A percentile compares a stretch with the other conserved stretches of the same genome.
Evolutionary conservation across 2,888 invertebrate genomes (phyloP).

Genomic region (Lasioglossum calceatum): DNA sequence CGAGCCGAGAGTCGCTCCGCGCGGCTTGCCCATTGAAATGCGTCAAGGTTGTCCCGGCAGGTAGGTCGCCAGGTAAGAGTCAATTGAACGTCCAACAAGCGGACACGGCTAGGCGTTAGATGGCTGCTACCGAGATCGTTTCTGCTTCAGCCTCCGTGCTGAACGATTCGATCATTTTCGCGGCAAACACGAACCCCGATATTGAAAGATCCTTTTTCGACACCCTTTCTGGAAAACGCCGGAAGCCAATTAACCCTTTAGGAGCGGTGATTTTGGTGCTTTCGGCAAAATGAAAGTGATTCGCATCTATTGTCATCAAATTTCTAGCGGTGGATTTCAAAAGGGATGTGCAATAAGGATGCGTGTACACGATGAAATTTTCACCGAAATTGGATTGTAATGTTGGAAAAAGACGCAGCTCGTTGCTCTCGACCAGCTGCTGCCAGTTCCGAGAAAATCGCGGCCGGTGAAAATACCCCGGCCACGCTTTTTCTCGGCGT

Average conservation of each 20-base stretch:
- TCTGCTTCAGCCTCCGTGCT: not conserved
- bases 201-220: not conserved
- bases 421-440: not conserved
- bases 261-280: too few relatives aligned
- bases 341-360: too few relatives aligned
- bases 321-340: too few relatives aligned
- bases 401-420: not conserved
- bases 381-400: not conserved
- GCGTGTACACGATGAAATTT: too few relatives aligned
- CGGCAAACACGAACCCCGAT: not conserved
- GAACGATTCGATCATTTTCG: not conserved
- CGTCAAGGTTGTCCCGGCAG: slow-evolving; percentile 71
- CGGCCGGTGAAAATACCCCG: not conserved
- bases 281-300: too few relatives aligned
- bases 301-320: too few relatives aligned
- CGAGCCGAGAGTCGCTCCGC: not conserved
- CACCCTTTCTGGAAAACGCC: not conserved
- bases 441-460: not conserved
- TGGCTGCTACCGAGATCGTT: slow-evolving; percentile 10
- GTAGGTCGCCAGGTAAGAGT: slow-evolving; percentile 65
- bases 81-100: slow-evolving; percentile 54
- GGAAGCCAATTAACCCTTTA: not conserved
- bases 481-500: not conserved
- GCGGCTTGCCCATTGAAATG: slow-evolving; percentile 63
- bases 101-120: slow-evolving; percentile 45